Evolutionary conservation across 2,888 invertebrate genomes (phyloP).

Genomic region (Palloptera scutellata): DNA sequence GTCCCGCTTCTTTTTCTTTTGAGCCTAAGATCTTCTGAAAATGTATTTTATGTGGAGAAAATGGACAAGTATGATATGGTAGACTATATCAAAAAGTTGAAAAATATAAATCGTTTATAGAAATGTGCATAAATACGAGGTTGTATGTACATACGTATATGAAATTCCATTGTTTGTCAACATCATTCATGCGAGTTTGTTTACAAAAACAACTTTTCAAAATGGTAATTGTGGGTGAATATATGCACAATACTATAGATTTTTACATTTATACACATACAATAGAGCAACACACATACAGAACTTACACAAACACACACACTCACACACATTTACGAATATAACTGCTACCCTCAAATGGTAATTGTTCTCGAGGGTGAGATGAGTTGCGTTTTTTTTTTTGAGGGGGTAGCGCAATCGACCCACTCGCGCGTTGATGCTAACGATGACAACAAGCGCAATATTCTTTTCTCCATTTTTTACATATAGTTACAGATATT

Average conservation of each 20-base stretch:
- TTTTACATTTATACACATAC: not conserved
- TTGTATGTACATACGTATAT: no score
- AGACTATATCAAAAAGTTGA: no score
- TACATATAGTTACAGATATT: not conserved
- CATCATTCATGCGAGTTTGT: no score
- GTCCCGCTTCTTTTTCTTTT: no score
- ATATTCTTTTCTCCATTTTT: not conserved
- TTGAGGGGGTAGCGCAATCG: conserved; percentile 7
- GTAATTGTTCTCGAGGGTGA: conserved; percentile 16
- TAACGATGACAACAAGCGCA: conserved; percentile 25
- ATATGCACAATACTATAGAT: not conserved
- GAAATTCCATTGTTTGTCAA: no score
- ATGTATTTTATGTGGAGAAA: no score
- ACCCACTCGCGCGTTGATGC: conserved; percentile 21
- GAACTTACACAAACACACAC: not conserved
- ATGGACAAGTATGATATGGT: no score
- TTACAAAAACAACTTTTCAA: not conserved
- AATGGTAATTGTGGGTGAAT: conserved; percentile 3
- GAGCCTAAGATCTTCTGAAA: no score
- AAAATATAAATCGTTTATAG: no score
- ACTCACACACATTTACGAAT: conserved; percentile 10
- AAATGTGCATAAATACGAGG: no score
- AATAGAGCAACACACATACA: not conserved
- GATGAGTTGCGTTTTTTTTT: not conserved
- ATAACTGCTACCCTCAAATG: conserved; percentile 16